Percentiles rank a stretch among this genome's conserved stretches.
Evolutionary conservation across 2,797 vertebrate species (phyloP).

Genomic region (Knipowitschia caucasica): DNA sequence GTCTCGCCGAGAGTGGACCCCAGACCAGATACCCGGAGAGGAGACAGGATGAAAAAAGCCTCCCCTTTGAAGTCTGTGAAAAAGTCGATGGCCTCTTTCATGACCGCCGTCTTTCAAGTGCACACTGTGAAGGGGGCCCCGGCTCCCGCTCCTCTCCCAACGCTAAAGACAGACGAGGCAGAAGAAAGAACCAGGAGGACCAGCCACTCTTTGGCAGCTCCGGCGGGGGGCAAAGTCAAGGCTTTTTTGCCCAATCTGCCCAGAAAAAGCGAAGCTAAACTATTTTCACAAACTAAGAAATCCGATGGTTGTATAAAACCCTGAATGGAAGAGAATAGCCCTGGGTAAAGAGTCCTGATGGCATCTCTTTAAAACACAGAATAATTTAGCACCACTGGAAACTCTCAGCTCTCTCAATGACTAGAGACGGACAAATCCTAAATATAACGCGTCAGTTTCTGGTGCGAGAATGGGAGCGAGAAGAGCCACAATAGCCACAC

Average conservation of each 20-base stretch:
- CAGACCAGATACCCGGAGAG: constrained; percentile 74
- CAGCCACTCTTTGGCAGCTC: constrained; percentile 44
- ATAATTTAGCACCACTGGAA: background rate
- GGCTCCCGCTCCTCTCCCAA: constrained; percentile 60
- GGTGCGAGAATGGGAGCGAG: background rate
- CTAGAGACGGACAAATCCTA: background rate
- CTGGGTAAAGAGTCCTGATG: background rate
- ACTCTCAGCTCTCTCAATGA: background rate
- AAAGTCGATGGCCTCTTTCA: constrained; percentile 85
- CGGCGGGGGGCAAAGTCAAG: constrained; percentile 32
- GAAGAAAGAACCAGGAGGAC: constrained; percentile 36
- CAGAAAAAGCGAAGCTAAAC: too few relatives aligned
- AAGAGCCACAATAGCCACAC: background rate
- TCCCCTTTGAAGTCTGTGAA: constrained; percentile 76
- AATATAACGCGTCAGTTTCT: background rate
- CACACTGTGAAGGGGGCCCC: constrained; percentile 71
- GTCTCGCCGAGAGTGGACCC: constrained; percentile 72
- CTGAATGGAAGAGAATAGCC: background rate
- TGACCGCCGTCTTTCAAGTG: constrained; percentile 80
- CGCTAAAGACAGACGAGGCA: constrained; percentile 67
- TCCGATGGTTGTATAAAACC: background rate
- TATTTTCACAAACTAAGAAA: background rate
- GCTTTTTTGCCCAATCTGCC: constrained; percentile 32
- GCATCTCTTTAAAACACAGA: background rate
- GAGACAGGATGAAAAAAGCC: constrained; percentile 71